Evolutionary conservation across 1,140 invertebrate species (phyloP), one percentile per base, ranked within the genome.

Genomic region (Drosophila chauvacae): DNA sequence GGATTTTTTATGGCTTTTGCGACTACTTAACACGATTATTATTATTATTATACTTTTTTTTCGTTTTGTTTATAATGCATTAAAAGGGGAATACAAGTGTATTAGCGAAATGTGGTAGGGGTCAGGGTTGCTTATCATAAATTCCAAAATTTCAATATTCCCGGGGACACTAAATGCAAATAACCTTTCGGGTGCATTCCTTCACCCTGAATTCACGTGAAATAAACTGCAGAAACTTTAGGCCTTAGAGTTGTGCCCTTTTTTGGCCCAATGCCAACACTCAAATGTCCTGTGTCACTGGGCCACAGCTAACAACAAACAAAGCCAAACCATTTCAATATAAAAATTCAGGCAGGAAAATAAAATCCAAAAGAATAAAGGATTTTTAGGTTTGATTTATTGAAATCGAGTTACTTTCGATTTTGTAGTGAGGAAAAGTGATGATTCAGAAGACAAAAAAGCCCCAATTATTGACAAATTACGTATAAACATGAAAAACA

Each of bases 251-350:
- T 30, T 57, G 7, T 44, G n/a, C 16, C 55, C 26, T 26, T 33
- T 33, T 58, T 78, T 78, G 76, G 76, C 74, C 23, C 45, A 61
- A 41, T 39, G 74, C 74, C 76, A 78, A 44, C 51, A 18, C 39
- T 55, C 59, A 78, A 78, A 78, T 77, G 64, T 59, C 59, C 35
- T 63, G 58, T 78, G 58, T 78, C 58, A 77, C 50, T 69, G 73
- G 53, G 72, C 50, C 63, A 77, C 63, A 77, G 35, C 35, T 47
- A 45, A 20, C 3, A 44, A 13, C 47, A 60, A 60, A 60, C 57
- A 60, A 53, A 60, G 45, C 14, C 5, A 39, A 37, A 37, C 0
- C 14, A 20, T 59, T 59, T 18, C 66, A 37, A 53, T 14, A 61
- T n/a, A 62, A 62, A 37, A 53, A 50, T n/a, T 37, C 41, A 60